Evolutionary conservation across 2,113 vertebrate genomes (phyloP).

Genomic region (Gnathonemus echidnorhynchus): DNA sequence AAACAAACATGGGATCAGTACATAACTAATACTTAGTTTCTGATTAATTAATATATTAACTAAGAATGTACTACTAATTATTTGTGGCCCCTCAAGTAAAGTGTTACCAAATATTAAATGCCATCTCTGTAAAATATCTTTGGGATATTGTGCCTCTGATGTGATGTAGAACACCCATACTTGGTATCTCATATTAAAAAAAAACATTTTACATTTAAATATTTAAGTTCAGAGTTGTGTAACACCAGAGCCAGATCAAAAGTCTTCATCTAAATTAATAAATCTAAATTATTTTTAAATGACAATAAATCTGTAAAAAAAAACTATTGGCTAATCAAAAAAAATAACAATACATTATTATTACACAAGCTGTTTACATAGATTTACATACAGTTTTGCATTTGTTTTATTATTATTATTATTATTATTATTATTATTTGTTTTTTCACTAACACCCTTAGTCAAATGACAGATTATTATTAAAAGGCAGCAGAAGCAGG

Average conservation of each 20-base stretch:
- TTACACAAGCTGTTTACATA: not conserved
- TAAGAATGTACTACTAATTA: not conserved
- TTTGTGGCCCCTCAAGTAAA: not conserved
- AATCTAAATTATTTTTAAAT: not conserved
- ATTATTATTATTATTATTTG: not conserved
- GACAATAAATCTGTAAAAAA: not conserved
- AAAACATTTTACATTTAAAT: not conserved
- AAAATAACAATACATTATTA: not conserved
- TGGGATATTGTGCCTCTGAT: not conserved
- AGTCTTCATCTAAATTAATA: not conserved
- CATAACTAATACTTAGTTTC: not conserved
- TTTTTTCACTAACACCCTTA: not conserved
- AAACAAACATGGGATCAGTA: not conserved
- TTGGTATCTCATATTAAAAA: not conserved
- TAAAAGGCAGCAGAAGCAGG: not conserved
- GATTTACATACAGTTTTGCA: not conserved
- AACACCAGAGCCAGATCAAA: not conserved
- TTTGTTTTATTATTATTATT: not conserved
- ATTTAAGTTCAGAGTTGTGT: not conserved
- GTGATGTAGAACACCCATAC: not conserved
- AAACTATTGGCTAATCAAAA: not conserved
- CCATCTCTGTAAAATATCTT: not conserved
- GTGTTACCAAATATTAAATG: not conserved
- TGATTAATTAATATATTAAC: not conserved
- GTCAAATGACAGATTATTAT: not conserved